Percentiles rank a stretch among this genome's conserved stretches.
phyloP scores from a whole-genome alignment of 2,113 vertebrate genomes.

The Heloderma charlesbogerti region DNA sequence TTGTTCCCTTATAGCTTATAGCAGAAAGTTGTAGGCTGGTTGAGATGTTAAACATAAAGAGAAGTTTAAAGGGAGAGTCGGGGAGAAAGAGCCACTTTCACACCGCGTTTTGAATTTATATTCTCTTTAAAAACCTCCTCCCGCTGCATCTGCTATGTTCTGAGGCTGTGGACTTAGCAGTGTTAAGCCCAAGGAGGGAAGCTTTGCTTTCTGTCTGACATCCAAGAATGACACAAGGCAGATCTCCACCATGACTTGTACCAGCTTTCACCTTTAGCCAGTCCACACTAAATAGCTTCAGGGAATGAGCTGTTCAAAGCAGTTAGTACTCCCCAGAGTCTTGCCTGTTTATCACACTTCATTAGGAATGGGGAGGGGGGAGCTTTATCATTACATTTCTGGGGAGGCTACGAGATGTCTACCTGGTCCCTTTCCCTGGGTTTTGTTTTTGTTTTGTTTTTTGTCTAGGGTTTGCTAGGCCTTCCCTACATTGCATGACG shows the following conservation, averaged over 20 bases:
- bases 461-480: background rate
- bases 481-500: background rate
- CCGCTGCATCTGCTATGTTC: background rate
- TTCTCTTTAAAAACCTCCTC: conserved; percentile 5
- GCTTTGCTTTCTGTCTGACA: background rate
- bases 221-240: background rate
- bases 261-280: background rate
- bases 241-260: background rate
- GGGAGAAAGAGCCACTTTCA: background rate
- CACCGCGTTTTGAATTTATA: background rate
- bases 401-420: background rate
- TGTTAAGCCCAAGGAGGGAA: background rate
- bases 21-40: background rate
- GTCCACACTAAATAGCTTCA: background rate
- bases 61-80: background rate
- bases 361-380: background rate
- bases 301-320: background rate
- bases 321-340: background rate
- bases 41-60: background rate
- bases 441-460: background rate
- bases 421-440: background rate
- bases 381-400: background rate
- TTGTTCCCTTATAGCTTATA: background rate
- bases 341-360: background rate
- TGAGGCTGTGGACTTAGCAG: background rate